Evolutionary conservation across 1,140 invertebrate genomes (phyloP), one percentile per base, ranked within the genome.

Genomic region (Zaprionus ornatus): DNA sequence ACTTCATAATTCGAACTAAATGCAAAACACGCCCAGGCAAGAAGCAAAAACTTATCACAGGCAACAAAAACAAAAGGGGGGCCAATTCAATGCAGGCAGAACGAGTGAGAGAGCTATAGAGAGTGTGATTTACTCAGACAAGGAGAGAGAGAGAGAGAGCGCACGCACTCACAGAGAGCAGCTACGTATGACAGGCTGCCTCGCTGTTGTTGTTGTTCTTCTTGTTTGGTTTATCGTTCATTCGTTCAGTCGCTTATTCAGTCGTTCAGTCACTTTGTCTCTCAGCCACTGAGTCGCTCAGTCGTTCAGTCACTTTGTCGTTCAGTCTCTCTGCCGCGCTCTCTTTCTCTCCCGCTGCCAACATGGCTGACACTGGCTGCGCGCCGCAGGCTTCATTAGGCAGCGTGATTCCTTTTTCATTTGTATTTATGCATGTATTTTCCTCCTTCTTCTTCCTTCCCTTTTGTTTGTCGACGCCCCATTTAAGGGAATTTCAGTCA

Each of bases 401-500:
- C 74, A 77, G 74, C 74, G 74, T 77, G 74, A 77, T 77, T 77
- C 74, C 74, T 77, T 77, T 77, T 74, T 77, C 74, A 77, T 77
- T 77, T 77, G 74, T 77, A 77, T 77, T 77, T 77, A 73, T 77
- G 69, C 62, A 75, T 75, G 67, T 75, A 70, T 75, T 70, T 74
- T 37, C 37, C 9, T 32, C 2, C 9, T 32, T 9, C 29, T 3
- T 29, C 29, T 3, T 29, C 0, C 7, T 9, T 77, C 52, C 52
- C 52, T 57, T 73, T 73, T 72, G 69, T 77, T 77, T 73, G 63
- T 21, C 50, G 74, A 73, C 74, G 69, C 69, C 63, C 70, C 74
- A 62, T 78, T 74, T 74, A 74, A 45, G 40, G n/a, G 40, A n/a
- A 45, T 45, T 45, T 45, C 40, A 9, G n/a, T 2, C 40, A 45